These are phyloP conservation scores for Pedionomus torquatus DNA, from an alignment of 2,113 vertebrate species.

Conservation along the genomic window DNA sequence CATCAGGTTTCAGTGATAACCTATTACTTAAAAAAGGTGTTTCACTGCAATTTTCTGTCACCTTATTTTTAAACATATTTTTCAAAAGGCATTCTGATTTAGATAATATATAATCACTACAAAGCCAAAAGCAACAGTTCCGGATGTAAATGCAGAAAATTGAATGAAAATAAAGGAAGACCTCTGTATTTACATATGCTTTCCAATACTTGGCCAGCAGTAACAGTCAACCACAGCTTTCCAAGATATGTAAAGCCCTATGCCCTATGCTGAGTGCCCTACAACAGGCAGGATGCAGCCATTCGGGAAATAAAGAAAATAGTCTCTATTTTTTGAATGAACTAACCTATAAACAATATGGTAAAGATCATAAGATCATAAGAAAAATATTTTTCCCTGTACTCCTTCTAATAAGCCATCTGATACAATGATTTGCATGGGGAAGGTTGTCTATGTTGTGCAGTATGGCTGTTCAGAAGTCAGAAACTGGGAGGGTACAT, in stretches of 20 bases:
- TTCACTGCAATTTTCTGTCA: neutral
- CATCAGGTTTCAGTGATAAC: neutral
- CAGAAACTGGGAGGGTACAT: neutral
- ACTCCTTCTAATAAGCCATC: neutral
- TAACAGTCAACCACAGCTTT: neutral
- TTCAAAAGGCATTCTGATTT: slow-evolving; percentile 1
- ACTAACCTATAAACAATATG: neutral
- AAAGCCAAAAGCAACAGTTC: neutral
- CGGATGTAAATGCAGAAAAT: neutral
- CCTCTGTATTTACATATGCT: neutral
- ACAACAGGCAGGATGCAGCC: neutral
- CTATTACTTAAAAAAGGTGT: neutral
- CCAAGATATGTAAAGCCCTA: neutral
- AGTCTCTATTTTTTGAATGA: neutral
- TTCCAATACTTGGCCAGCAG: neutral
- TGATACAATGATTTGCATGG: neutral
- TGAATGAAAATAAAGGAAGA: neutral
- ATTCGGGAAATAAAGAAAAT: neutral
- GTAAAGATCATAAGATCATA: neutral
- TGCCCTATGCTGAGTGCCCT: neutral
- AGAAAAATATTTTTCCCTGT: neutral
- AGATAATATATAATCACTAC: neutral
- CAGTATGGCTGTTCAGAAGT: neutral
- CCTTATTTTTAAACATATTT: slow-evolving; percentile 5
- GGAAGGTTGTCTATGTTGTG: neutral